A percentile compares a stretch with the other conserved stretches of the same genome.
Evolutionary conservation across 2,888 invertebrate species (phyloP).

Genomic region (Lottia gigantea): DNA sequence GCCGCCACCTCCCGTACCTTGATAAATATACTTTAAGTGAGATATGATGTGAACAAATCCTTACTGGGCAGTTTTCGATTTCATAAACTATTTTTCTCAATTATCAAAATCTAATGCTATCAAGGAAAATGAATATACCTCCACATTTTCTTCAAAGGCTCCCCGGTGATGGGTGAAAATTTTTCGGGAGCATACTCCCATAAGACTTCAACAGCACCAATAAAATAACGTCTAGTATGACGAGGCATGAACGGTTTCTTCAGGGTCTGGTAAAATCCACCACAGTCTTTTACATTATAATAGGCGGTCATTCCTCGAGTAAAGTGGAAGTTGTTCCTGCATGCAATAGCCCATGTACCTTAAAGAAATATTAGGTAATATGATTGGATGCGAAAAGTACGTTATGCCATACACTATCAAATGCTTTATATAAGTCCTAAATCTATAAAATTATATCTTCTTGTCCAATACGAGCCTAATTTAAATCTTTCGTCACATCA

Average conservation of each 20-base stretch:
- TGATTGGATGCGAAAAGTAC: neutral
- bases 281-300: slow-evolving; percentile 37
- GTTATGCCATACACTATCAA: too few relatives aligned
- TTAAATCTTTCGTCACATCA: too few relatives aligned
- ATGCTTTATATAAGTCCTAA: too few relatives aligned
- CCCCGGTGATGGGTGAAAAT: slow-evolving; percentile 34
- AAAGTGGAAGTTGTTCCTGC: slow-evolving; percentile 36
- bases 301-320: slow-evolving; percentile 40
- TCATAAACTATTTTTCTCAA: too few relatives aligned
- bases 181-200: slow-evolving; percentile 44
- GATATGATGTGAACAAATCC: too few relatives aligned
- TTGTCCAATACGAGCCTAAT: too few relatives aligned
- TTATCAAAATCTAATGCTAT: too few relatives aligned
- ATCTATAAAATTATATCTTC: too few relatives aligned
- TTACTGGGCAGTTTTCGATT: too few relatives aligned
- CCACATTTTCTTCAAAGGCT: slow-evolving; percentile 26
- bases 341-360: slow-evolving; percentile 38
- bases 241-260: slow-evolving; percentile 30
- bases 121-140: slow-evolving; percentile 19
- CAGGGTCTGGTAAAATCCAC: slow-evolving; percentile 9
- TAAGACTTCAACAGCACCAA: slow-evolving; percentile 43
- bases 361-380: neutral
- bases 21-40: too few relatives aligned
- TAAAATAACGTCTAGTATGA: slow-evolving; percentile 33
- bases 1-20: too few relatives aligned